Conservation (phyloP, 2,888 invertebrate species). For the Hirtodrosophila histrioides region DNA sequence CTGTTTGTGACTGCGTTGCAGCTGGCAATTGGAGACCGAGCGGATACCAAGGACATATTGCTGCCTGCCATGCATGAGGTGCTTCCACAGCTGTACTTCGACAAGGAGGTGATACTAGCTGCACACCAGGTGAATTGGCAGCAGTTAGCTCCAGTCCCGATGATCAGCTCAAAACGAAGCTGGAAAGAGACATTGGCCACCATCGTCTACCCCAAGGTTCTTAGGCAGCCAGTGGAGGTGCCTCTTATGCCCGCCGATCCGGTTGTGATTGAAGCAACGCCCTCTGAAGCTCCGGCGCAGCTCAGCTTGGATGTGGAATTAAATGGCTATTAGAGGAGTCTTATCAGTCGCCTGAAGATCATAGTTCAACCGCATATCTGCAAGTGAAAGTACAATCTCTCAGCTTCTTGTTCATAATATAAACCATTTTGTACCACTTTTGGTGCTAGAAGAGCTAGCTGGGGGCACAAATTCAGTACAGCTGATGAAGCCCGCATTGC, state of each 20-base stretch:
- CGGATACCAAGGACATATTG: slow-evolving; percentile 87
- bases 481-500: slow-evolving; percentile 34
- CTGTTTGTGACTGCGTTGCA: slow-evolving; percentile 90
- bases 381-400: not conserved
- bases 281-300: slow-evolving; percentile 1
- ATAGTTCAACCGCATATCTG: not conserved
- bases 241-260: slow-evolving; percentile 33
- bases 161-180: slow-evolving; percentile 17
- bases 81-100: slow-evolving; percentile 90
- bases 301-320: slow-evolving; percentile 58
- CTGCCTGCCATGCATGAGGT: slow-evolving; percentile 91
- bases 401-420: slow-evolving; percentile 43
- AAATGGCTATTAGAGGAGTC: slow-evolving; percentile 61
- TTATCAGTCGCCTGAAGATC: slow-evolving; percentile 43
- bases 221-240: not conserved
- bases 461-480: slow-evolving; percentile 13
- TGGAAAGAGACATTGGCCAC: slow-evolving; percentile 43
- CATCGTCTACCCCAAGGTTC: slow-evolving; percentile 5
- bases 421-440: slow-evolving; percentile 53
- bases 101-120: slow-evolving; percentile 71
- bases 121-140: slow-evolving; percentile 62
- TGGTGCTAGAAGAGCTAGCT: slow-evolving; percentile 52
- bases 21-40: slow-evolving; percentile 87
- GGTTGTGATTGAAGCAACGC: slow-evolving; percentile 44
- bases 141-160: slow-evolving; percentile 39